Conservation (phyloP, 2,797 vertebrate genomes). For the Micromesistius poutassou region DNA sequence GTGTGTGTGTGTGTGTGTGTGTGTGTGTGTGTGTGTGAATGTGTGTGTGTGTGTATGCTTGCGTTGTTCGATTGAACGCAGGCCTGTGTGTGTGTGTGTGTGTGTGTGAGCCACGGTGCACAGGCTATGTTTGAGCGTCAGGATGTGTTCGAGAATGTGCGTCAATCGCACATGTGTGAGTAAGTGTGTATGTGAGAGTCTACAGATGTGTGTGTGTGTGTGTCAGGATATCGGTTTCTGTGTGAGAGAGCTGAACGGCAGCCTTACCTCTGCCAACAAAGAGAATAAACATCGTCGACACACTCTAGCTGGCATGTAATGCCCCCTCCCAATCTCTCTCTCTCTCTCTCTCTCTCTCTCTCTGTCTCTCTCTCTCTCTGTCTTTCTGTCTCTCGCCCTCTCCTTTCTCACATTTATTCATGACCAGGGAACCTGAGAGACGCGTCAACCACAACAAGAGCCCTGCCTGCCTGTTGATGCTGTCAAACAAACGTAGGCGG, state of each 20-base stretch:
- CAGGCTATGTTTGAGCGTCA: not conserved
- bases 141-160: not conserved
- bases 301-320: conserved; percentile 66
- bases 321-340: conserved; percentile 57
- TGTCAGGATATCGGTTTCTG: conserved; percentile 4
- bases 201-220: not conserved
- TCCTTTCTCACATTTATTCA: conserved; percentile 67
- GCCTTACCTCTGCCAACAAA: conserved; percentile 61
- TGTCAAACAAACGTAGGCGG: conserved; percentile 56
- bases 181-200: not conserved
- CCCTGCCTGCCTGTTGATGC: conserved; percentile 68
- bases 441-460: conserved; percentile 68
- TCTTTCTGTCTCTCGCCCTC: conserved; percentile 38
- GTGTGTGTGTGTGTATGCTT: too few species aligned
- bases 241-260: conserved; percentile 26
- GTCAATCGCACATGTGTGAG: not conserved
- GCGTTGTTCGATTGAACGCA: not conserved
- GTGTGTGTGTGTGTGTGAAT: too few species aligned
- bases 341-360: conserved; percentile 44
- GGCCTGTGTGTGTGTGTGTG: conserved; percentile 1
- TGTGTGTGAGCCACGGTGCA: not conserved
- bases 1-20: too few species aligned
- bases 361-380: conserved; percentile 43
- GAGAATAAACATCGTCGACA: conserved; percentile 68
- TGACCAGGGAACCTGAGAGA: conserved; percentile 57